Conservation (phyloP, 2,113 vertebrate species). For the Chaenocephalus aceratus region DNA sequence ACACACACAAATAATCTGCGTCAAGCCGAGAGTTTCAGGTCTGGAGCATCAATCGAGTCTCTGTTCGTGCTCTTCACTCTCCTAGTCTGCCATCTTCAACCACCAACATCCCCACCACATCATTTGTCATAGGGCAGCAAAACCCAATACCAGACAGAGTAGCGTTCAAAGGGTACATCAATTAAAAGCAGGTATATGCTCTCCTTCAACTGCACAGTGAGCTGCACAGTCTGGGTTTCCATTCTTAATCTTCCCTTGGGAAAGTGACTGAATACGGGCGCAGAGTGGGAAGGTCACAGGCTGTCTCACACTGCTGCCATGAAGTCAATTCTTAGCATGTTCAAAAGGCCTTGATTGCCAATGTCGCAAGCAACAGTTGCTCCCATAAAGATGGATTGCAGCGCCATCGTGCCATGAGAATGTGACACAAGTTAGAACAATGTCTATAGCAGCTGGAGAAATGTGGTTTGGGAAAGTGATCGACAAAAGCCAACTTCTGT, state of each 20-base stretch:
- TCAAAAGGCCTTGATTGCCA: constrained; percentile 30
- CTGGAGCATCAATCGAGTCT: constrained; percentile 53
- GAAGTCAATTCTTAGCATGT: constrained; percentile 48
- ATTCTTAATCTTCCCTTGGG: constrained; percentile 20
- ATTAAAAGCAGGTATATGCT: constrained; percentile 21
- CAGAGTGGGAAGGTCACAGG: constrained; percentile 29
- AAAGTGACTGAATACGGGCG: constrained; percentile 11
- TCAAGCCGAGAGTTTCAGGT: constrained; percentile 26
- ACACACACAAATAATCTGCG: constrained; percentile 22
- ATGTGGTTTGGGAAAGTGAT: background rate
- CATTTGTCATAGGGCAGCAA: constrained; percentile 49
- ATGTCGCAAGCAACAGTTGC: constrained; percentile 20
- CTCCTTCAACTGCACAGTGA: background rate
- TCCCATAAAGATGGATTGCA: background rate
- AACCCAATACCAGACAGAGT: constrained; percentile 23
- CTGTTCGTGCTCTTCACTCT: constrained; percentile 48
- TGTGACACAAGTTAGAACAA: constrained; percentile 24
- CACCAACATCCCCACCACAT: constrained; percentile 54
- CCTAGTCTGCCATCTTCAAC: constrained; percentile 56
- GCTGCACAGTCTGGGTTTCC: background rate
- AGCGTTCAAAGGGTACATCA: constrained; percentile 23
- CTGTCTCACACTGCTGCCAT: constrained; percentile 41
- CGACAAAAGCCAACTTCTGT: constrained; percentile 6
- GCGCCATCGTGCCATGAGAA: constrained; percentile 8
- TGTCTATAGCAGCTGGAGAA: background rate